These are phyloP conservation scores for Hoplodrina ambigua DNA, from an alignment of 2,888 invertebrate species.

Conservation along the genomic window DNA sequence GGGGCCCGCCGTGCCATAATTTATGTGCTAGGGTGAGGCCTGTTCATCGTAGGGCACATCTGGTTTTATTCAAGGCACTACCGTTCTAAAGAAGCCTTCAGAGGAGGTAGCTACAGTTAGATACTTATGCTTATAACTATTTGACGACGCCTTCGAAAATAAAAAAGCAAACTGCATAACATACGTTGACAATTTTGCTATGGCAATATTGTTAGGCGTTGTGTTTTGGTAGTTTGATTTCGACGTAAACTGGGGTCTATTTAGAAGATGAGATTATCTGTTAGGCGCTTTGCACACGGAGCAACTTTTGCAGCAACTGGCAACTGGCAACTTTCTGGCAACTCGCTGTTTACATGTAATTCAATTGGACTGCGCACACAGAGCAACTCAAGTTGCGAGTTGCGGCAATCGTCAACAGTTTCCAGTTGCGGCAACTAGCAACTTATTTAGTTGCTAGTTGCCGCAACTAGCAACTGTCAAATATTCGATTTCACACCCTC, in stretches of 20 bases:
- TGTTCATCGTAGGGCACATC: slow-evolving; percentile 75
- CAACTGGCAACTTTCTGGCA: too few relatives aligned
- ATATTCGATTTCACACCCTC: too few relatives aligned
- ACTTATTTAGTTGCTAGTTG: too few relatives aligned
- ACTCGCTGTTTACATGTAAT: too few relatives aligned
- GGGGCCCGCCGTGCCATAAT: slow-evolving; percentile 81
- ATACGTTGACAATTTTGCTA: slow-evolving; percentile 44
- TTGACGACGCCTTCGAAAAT: slow-evolving; percentile 45
- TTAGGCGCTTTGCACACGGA: too few relatives aligned
- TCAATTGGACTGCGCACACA: too few relatives aligned
- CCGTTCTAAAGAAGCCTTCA: slow-evolving; percentile 45
- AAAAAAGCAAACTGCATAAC: background rate
- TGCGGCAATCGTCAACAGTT: too few relatives aligned
- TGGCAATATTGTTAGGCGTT: slow-evolving; percentile 46
- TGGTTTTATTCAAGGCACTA: slow-evolving; percentile 76
- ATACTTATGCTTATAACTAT: slow-evolving; percentile 14
- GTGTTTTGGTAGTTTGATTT: background rate
- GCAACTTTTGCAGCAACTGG: too few relatives aligned
- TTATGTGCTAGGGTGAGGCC: slow-evolving; percentile 75
- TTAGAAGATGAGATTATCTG: background rate
- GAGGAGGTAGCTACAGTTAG: slow-evolving; percentile 51
- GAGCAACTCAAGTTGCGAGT: too few relatives aligned
- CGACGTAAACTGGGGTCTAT: background rate
- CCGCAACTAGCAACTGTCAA: too few relatives aligned
- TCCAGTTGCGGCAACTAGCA: too few relatives aligned